Base-by-base conservation (phyloP, 30 jellyfish, hydroid and myxozoan species). In the Cassiopea andromeda region DNA sequence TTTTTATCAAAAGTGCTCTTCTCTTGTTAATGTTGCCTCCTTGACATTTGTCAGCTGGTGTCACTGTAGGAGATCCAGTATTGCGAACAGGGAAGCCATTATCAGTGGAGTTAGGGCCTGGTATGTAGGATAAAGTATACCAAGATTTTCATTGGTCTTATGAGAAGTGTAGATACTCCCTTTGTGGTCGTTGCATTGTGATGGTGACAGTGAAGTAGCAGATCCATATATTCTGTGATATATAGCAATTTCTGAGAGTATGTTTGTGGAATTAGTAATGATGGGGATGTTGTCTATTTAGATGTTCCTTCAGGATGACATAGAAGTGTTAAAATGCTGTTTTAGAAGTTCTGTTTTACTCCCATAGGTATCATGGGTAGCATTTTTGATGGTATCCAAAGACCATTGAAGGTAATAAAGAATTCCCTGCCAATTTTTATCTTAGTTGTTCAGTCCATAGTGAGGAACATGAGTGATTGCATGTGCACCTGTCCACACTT, bases 101-200 rank as follows among this genome's bases (percentile, higher is more conserved):
- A 69, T 97, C 99, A 2, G 99, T 97, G 44, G 99, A 97, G 82
- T 89, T 97, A 9, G 99, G 99, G 10, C 99, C 99, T 16, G 99
- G 99, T 81, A 77, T 7, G 90, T 82, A 0, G 68, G 14, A 27
- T 27, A 27, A 27, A 27, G 38, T 27, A 27, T 27, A 27, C 38
- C 38, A 27, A 27, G 38, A 27, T 27, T 27, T 27, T 27, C 38
- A 27, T 27, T 27, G 38, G 38, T 27, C 38, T 27, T 27, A 27
- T 27, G 38, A 27, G 38, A 27, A 27, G 38, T 27, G 38, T 27
- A 27, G 38, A 27, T 27, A 27, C 38, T 27, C 38, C 38, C 38
- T 27, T 27, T 27, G 38, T 27, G 38, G 38, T 27, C 38, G 38
- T 27, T 27, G 38, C 38, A 27, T 27, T 27, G 38, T 27, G 38